Evolutionary conservation across 2,797 vertebrate genomes (phyloP).

Genomic region (Cyclopterus lumpus): DNA sequence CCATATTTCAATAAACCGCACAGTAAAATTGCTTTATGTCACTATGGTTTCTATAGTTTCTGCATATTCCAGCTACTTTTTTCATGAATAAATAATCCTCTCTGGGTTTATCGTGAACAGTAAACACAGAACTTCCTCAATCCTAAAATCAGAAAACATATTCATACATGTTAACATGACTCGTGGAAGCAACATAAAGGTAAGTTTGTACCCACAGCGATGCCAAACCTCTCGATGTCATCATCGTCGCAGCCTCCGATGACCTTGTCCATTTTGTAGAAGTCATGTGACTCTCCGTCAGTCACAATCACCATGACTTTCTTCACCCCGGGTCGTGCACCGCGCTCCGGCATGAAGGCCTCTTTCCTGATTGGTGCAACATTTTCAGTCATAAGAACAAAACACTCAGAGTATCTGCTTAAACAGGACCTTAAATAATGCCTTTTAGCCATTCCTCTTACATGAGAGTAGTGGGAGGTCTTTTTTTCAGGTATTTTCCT

Average conservation of each 20-base stretch:
- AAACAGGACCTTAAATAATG: neutral
- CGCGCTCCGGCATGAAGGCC: constrained; percentile 90
- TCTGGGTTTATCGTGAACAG: neutral
- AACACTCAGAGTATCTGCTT: neutral
- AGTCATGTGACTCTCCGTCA: constrained; percentile 96
- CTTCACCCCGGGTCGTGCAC: constrained; percentile 90
- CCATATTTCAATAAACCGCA: neutral
- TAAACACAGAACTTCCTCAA: neutral
- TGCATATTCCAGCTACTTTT: neutral
- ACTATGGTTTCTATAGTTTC: neutral
- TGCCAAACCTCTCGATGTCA: constrained; percentile 92
- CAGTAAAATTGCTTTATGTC: neutral
- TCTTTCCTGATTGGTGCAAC: constrained; percentile 83
- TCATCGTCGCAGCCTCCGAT: constrained; percentile 87
- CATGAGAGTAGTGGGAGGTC: too few species aligned
- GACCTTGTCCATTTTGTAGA: constrained; percentile 79
- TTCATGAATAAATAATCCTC: neutral
- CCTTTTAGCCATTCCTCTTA: too few species aligned
- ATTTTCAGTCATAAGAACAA: neutral
- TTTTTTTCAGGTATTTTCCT: neutral
- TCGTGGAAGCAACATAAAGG: neutral
- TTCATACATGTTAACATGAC: neutral
- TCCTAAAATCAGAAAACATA: neutral
- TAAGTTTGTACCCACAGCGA: constrained; percentile 89
- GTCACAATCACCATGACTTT: constrained; percentile 99